A percentile compares a stretch with the other conserved stretches of the same genome.
phyloP scores from a whole-genome alignment of 2,113 vertebrate species.

The Todiramphus chloris region DNA sequence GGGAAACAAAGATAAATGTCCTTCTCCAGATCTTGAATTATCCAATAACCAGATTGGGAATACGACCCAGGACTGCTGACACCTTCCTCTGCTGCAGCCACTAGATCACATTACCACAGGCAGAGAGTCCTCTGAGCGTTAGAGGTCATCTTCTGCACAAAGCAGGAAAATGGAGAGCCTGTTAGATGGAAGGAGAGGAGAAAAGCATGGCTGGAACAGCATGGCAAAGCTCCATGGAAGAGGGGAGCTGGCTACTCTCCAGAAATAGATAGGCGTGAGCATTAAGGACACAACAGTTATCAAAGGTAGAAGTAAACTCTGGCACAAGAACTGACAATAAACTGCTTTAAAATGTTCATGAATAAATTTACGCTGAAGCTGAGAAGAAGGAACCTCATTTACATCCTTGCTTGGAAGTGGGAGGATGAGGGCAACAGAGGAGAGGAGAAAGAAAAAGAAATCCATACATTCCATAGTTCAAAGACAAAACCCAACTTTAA shows the following conservation, averaged over 20 bases:
- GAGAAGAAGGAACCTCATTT: background rate
- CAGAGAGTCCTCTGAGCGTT: background rate
- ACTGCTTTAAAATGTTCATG: background rate
- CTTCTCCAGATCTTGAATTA: background rate
- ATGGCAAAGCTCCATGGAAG: background rate
- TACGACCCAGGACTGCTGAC: background rate
- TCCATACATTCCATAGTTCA: background rate
- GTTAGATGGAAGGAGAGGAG: background rate
- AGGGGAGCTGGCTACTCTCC: background rate
- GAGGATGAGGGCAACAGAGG: background rate
- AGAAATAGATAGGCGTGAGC: background rate
- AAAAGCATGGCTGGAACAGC: background rate
- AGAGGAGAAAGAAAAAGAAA: background rate
- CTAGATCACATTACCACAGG: constrained; percentile 23
- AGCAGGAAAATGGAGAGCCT: background rate
- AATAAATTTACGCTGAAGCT: background rate
- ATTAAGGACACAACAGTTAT: background rate
- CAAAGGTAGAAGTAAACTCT: background rate
- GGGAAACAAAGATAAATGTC: background rate
- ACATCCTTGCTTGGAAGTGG: background rate
- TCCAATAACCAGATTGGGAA: background rate
- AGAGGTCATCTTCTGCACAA: constrained; percentile 23
- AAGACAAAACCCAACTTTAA: background rate
- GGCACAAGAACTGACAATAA: background rate
- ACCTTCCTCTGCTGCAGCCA: constrained; percentile 19